Conservation (phyloP, 2,113 vertebrate genomes). For the Empidonax alnorum region DNA sequence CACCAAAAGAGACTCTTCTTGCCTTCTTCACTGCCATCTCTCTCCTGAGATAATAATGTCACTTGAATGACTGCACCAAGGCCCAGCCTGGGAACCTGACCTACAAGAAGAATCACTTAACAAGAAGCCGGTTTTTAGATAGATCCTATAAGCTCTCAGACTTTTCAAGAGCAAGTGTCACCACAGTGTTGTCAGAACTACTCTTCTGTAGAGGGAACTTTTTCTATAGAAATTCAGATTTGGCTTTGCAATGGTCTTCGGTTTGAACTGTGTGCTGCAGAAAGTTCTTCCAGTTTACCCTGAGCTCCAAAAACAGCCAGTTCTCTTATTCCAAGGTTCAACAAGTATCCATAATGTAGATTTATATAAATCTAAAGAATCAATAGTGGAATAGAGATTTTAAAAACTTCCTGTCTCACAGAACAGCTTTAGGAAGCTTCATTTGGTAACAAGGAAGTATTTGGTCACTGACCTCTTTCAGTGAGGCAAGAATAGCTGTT, state of each 20-base stretch:
- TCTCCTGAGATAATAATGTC: neutral
- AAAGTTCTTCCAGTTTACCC: neutral
- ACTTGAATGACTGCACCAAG: neutral
- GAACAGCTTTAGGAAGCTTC: neutral
- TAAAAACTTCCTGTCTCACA: neutral
- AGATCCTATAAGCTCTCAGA: neutral
- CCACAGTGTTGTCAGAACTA: neutral
- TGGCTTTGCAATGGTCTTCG: neutral
- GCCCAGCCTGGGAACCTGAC: neutral
- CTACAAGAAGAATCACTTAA: neutral
- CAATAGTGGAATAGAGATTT: neutral
- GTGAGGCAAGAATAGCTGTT: slow-evolving; percentile 75
- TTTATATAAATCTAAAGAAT: neutral
- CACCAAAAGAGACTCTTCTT: neutral
- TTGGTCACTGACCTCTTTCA: slow-evolving; percentile 80
- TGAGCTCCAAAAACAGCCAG: neutral
- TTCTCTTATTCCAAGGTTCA: neutral
- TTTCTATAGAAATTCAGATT: neutral
- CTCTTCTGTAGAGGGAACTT: neutral
- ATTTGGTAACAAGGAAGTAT: neutral
- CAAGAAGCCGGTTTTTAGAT: neutral
- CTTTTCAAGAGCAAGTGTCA: neutral
- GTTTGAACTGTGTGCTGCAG: neutral
- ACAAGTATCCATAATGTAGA: neutral
- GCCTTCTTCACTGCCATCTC: neutral